Conservation (phyloP, 2,113 vertebrate genomes). For the Phaethon lepturus region DNA sequence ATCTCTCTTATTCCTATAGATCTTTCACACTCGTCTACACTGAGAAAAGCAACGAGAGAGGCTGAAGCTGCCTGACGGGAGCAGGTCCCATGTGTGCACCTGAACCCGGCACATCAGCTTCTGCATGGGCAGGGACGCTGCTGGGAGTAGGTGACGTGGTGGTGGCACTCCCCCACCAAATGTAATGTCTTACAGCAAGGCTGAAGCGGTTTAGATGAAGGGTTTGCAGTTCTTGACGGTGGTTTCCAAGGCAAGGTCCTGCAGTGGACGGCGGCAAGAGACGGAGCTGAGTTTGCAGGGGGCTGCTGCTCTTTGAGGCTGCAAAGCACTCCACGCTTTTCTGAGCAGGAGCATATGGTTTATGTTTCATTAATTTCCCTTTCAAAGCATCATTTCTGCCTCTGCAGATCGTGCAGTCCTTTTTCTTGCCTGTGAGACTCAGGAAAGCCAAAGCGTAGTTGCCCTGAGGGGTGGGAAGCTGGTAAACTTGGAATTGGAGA, state of each 20-base stretch:
- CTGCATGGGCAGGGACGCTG: not conserved
- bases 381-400: not conserved
- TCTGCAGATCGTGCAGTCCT: not conserved
- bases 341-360: not conserved
- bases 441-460: not conserved
- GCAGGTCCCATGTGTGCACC: not conserved
- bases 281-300: not conserved
- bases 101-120: not conserved
- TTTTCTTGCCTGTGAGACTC: fast-evolving
- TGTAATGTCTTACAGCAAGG: fast-evolving
- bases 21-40: fast-evolving
- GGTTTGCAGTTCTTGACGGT: fast-evolving
- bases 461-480: not conserved
- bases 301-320: not conserved
- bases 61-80: not conserved
- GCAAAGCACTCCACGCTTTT: fast-evolving
- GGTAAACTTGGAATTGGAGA: not conserved
- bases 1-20: not conserved
- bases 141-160: not conserved
- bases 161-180: not conserved
- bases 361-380: not conserved
- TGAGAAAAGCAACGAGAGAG: not conserved
- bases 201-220: fast-evolving
- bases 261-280: fast-evolving
- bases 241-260: not conserved